Evolutionary conservation across 2,888 invertebrate genomes (phyloP), one percentile per base, ranked within the genome.

Genomic region (Spilarctia lutea): DNA sequence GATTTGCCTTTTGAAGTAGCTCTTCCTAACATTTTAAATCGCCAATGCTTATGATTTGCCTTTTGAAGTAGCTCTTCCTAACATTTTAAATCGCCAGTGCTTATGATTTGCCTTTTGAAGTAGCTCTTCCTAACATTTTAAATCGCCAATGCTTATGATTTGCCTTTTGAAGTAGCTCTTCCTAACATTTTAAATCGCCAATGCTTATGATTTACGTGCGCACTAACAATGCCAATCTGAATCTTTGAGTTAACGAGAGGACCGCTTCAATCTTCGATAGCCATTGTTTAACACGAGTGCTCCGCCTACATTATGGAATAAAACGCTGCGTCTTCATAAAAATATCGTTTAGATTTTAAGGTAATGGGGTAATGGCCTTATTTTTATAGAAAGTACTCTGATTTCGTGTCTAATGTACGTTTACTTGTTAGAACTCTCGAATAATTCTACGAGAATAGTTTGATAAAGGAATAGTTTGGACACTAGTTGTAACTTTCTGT

Each of bases 251-350:
- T 81, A 85, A 82, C 79, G 79, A 88, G 88, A 86, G 88, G 80
- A 75, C 79, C 74, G 81, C 85, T 85, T 84, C 83, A 85, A 86
- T 87, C 88, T 87, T 81, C 84, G 81, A 89, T 87, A 83, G 89
- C 88, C 81, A 87, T 91, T 92, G 92, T 91, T 89, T 87, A 82
- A 86, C 86, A 85, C 76, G 79, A 90, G 89, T 79, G 83, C 75
- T 78, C 77, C 87, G 85, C 87, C 88, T 87, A 86, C 80, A 83
- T 82, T 85, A 86, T 82, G 83, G 83, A 86, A 85, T 80, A 82
- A 79, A 75, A 82, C 74, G 69, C 72, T 77, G 77, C 71, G 78
- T 70, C 24, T 30, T 69, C 68, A 73, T 74, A 70, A 68, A 71
- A 60, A 70, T 70, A 11, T 63, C 24, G 39, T 68, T 69, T 45